Evolutionary conservation across 2,797 vertebrate species (phyloP).

Genomic region (Loris lydekkerianus): DNA sequence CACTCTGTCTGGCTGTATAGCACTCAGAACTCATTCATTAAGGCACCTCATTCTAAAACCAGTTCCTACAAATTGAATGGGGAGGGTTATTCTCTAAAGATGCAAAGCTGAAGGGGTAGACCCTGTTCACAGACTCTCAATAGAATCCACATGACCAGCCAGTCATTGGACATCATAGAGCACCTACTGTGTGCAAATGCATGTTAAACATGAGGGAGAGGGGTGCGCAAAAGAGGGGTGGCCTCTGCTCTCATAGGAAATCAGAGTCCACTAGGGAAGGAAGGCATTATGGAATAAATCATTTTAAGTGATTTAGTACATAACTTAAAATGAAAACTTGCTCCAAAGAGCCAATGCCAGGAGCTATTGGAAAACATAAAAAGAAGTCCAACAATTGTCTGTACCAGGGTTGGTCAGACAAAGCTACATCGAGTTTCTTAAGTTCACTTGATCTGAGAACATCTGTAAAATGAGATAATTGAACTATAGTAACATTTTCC

Average conservation of each 20-base stretch:
- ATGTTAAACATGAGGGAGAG: background rate
- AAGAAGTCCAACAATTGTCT: background rate
- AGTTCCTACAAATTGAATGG: background rate
- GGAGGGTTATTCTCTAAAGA: background rate
- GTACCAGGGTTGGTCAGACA: background rate
- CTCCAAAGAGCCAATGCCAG: background rate
- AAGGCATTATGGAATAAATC: slow-evolving; percentile 33
- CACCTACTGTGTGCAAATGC: background rate
- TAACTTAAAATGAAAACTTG: slow-evolving; percentile 56
- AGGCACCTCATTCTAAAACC: background rate
- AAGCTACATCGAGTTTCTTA: background rate
- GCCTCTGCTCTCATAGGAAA: background rate
- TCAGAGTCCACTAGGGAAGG: background rate
- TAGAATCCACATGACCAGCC: background rate
- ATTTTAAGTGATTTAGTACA: slow-evolving; percentile 51
- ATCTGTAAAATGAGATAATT: background rate
- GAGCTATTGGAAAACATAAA: background rate
- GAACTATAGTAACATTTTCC: background rate
- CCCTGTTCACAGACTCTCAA: background rate
- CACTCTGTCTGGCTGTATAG: background rate
- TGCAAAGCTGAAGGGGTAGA: background rate
- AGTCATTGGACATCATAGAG: background rate
- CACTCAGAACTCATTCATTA: too few relatives aligned
- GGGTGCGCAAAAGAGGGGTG: background rate
- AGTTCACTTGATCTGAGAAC: background rate